phyloP scores from a whole-genome alignment of 2,888 invertebrate genomes.

The Cataglyphis livida region DNA sequence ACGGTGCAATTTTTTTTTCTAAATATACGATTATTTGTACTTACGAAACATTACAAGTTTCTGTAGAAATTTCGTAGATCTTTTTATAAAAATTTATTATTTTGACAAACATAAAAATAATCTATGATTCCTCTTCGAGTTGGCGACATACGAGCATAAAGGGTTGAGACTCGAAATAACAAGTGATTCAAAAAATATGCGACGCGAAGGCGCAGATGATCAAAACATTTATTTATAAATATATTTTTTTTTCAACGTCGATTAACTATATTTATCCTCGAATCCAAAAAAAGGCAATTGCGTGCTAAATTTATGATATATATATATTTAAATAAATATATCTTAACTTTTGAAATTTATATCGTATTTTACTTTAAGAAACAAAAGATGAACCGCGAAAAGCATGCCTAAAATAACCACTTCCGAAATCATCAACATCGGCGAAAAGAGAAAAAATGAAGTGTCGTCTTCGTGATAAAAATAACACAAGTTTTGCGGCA shows the following conservation, averaged over 20 bases:
- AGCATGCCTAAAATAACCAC: constrained; percentile 5
- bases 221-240: constrained; percentile 38
- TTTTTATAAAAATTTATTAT: not conserved
- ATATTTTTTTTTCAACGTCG: not conserved
- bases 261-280: constrained; percentile 13
- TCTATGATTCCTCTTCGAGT: not conserved
- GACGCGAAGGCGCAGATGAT: not conserved
- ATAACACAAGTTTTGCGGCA: constrained; percentile 24
- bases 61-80: not conserved
- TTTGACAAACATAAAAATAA: not conserved
- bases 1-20: not conserved
- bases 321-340: not conserved
- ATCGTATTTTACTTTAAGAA: not conserved
- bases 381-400: not conserved
- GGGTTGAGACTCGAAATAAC: constrained; percentile 53
- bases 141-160: constrained; percentile 6
- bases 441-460: constrained; percentile 2
- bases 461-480: constrained; percentile 16
- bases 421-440: constrained; percentile 1
- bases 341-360: not conserved
- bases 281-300: not conserved
- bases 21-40: not conserved
- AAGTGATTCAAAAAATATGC: constrained; percentile 45
- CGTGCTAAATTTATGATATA: not conserved
- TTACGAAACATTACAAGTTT: not conserved